phyloP scores from a whole-genome alignment of 2,888 invertebrate genomes.

The Ypsolopha scabrella region DNA sequence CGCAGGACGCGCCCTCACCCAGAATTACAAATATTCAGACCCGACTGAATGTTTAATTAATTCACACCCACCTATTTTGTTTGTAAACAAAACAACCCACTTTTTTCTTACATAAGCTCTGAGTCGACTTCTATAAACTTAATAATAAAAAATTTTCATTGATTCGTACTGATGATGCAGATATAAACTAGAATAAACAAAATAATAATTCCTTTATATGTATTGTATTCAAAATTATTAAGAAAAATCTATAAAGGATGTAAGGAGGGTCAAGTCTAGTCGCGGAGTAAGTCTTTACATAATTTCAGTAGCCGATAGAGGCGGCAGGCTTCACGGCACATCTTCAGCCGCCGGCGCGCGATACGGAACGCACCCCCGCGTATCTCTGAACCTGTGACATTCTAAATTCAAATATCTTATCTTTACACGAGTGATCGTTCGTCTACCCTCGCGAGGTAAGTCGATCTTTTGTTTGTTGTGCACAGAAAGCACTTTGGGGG shows the following conservation, averaged over 20 bases:
- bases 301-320: constrained; percentile 50
- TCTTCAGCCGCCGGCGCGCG: constrained; percentile 46
- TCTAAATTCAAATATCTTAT: neutral
- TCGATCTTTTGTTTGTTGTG: neutral
- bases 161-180: too few relatives aligned
- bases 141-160: too few relatives aligned
- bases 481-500: constrained; percentile 11
- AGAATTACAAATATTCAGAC: constrained; percentile 49
- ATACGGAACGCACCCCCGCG: constrained; percentile 41
- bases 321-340: constrained; percentile 53
- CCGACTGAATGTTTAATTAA: neutral
- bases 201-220: too few relatives aligned
- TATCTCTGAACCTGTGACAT: constrained; percentile 6
- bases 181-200: too few relatives aligned
- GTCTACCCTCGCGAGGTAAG: constrained; percentile 3
- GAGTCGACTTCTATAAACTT: neutral
- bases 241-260: neutral
- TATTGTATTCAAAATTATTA: too few relatives aligned
- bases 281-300: constrained; percentile 28
- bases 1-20: constrained; percentile 51
- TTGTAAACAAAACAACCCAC: neutral
- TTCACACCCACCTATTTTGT: neutral
- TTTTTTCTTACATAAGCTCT: neutral
- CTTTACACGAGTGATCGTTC: neutral
- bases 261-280: constrained; percentile 21